Evolutionary conservation across 2,888 invertebrate species (phyloP).

Genomic region (Acrocera orbiculus): DNA sequence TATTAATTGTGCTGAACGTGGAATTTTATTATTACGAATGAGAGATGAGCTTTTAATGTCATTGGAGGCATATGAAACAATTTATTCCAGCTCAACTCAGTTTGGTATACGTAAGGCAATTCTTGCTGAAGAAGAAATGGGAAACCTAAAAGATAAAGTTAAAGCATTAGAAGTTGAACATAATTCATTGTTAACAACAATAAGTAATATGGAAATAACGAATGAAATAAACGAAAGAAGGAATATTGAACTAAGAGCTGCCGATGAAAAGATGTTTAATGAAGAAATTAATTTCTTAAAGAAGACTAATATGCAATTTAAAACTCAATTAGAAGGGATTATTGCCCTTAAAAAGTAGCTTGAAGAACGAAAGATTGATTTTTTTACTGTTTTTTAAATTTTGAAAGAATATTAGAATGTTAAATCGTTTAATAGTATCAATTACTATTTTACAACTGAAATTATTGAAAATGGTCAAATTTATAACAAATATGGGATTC

Average conservation of each 20-base stretch:
- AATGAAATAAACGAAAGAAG: constrained; percentile 70
- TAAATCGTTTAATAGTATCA: no score
- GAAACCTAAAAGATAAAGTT: constrained; percentile 57
- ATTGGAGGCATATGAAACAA: constrained; percentile 86
- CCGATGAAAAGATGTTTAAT: constrained; percentile 80
- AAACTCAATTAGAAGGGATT: constrained; percentile 87
- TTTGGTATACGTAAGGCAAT: constrained; percentile 97
- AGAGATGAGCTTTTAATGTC: constrained; percentile 94
- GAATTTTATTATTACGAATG: constrained; percentile 76
- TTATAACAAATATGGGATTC: no score
- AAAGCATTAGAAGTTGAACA: constrained; percentile 42
- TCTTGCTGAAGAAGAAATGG: constrained; percentile 56
- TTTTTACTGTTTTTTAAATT: no score
- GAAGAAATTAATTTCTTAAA: constrained; percentile 86
- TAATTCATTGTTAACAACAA: constrained; percentile 29
- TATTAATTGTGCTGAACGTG: constrained; percentile 91
- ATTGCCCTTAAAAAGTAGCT: constrained; percentile 88
- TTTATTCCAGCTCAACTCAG: constrained; percentile 94
- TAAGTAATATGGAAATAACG: constrained; percentile 45
- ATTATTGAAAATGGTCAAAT: no score
- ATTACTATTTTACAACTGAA: no score
- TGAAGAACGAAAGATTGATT: no score
- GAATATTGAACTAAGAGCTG: constrained; percentile 63
- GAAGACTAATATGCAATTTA: constrained; percentile 85
- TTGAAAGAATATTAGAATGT: no score